phyloP scores from a whole-genome alignment of 1,140 invertebrate genomes.

The Kradibia gibbosae region DNA sequence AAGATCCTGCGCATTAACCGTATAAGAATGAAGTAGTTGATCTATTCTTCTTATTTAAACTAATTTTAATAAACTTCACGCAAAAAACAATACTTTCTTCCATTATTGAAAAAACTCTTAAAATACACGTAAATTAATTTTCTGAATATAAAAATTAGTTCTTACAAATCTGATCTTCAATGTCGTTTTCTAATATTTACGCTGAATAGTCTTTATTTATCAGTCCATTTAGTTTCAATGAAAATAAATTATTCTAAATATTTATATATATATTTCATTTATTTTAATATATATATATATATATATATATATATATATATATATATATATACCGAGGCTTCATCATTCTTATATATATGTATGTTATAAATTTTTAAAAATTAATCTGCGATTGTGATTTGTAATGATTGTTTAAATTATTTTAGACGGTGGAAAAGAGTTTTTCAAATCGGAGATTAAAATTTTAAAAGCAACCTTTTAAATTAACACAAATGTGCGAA shows the following conservation, averaged over 20 bases:
- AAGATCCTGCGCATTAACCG: neutral
- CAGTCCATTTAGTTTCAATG: conserved; percentile 5
- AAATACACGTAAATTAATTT: no score
- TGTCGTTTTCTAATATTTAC: neutral
- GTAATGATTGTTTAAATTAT: no score
- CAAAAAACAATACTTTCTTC: neutral
- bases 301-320: neutral
- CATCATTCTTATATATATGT: no score
- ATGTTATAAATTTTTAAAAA: no score
- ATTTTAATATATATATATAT: conserved; percentile 1
- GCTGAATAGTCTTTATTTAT: neutral
- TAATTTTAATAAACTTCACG: neutral
- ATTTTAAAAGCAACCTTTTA: no score
- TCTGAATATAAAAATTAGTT: no score
- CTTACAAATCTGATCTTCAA: neutral
- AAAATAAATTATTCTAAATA: neutral
- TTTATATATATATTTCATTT: neutral
- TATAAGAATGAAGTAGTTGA: neutral
- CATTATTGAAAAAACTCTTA: neutral
- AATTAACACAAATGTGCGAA: no score
- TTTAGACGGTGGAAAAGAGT: no score
- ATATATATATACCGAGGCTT: neutral
- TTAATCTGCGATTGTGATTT: no score
- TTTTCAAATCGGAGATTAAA: no score
- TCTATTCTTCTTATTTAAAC: neutral